A percentile compares a stretch with the other conserved stretches of the same genome.
Evolutionary conservation across 2,888 invertebrate genomes (phyloP).

Genomic region (Acanthopleura granulata): DNA sequence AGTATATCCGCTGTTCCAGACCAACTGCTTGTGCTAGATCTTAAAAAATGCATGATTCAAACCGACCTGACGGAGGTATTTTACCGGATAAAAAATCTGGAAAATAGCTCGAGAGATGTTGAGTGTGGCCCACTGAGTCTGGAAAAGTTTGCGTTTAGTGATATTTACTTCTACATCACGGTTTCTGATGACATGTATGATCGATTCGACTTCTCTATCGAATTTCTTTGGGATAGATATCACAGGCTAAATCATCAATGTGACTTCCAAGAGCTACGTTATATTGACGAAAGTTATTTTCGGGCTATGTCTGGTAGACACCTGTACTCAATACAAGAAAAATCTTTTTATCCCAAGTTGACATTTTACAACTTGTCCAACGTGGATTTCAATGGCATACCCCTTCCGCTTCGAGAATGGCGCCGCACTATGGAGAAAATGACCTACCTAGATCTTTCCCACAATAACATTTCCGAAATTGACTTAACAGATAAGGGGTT

Average conservation of each 20-base stretch:
- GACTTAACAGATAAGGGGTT: background rate
- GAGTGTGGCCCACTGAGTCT: constrained; percentile 6
- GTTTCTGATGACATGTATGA: too few species aligned
- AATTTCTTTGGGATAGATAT: too few species aligned
- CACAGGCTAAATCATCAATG: background rate
- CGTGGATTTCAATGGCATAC: background rate
- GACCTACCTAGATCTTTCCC: background rate
- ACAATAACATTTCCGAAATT: background rate
- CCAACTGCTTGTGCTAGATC: background rate
- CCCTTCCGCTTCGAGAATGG: background rate
- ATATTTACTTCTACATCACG: background rate
- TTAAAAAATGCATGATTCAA: background rate
- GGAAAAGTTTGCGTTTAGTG: background rate
- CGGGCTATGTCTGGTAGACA: background rate
- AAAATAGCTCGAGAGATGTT: background rate
- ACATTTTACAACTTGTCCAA: background rate
- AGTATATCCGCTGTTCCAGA: background rate
- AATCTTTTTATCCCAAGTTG: background rate
- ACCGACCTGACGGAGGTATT: background rate
- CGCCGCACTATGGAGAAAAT: background rate
- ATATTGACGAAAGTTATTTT: background rate
- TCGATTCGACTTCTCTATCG: too few species aligned
- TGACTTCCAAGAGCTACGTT: background rate
- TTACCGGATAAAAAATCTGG: background rate
- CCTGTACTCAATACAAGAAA: background rate